Percentiles rank a stretch among this genome's conserved stretches.
phyloP scores from a whole-genome alignment of 2,888 invertebrate species.

The Metacarcinus magister region DNA sequence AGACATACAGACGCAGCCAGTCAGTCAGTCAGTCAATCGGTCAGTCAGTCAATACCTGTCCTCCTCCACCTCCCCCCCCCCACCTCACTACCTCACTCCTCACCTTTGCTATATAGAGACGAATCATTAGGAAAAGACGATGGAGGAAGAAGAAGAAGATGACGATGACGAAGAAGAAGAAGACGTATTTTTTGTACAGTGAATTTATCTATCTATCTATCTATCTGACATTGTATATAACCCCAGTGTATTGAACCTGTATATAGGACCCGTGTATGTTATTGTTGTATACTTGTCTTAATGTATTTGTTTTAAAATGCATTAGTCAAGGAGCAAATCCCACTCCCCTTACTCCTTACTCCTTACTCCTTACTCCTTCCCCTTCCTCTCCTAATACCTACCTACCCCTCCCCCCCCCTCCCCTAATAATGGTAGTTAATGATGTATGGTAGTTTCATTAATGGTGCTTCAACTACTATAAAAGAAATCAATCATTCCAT shows the following conservation, averaged over 20 bases:
- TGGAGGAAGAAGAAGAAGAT: neutral
- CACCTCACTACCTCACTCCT: constrained; percentile 36
- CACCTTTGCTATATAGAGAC: neutral
- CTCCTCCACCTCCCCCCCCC: neutral
- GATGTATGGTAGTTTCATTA: constrained; percentile 42
- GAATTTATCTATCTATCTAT: neutral
- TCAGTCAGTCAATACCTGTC: neutral
- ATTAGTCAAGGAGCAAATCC: neutral
- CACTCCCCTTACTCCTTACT: neutral
- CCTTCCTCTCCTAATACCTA: too few species aligned
- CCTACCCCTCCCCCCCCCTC: neutral
- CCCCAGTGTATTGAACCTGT: neutral
- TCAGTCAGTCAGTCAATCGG: neutral
- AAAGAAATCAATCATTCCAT: constrained; percentile 22
- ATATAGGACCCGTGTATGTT: neutral
- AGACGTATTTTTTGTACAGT: constrained; percentile 4
- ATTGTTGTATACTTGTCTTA: neutral
- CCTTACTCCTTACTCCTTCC: neutral
- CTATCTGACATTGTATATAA: neutral
- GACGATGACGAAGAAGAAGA: neutral
- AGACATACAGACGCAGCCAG: neutral
- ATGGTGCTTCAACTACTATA: constrained; percentile 38
- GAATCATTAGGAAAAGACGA: neutral
- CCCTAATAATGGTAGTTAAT: constrained; percentile 1
- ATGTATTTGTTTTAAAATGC: constrained; percentile 38